A percentile compares a stretch with the other conserved stretches of the same genome.
Conservation (phyloP, 2,797 vertebrate genomes). For the Lutjanus campechanus region DNA sequence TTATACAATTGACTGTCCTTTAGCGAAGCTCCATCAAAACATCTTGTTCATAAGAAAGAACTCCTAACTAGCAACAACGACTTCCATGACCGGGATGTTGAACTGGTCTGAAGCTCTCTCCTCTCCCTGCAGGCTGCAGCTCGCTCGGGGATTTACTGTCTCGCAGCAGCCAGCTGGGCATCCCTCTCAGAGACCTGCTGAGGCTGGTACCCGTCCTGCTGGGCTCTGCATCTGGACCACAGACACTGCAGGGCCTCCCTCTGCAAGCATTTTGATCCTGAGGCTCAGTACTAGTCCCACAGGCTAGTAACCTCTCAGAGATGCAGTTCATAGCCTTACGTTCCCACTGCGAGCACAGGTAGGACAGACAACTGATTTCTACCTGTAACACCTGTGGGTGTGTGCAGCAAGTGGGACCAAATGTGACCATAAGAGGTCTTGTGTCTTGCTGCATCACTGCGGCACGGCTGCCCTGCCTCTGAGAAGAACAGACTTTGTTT, state of each 20-base stretch:
- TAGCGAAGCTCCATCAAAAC: background rate
- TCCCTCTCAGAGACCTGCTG: constrained; percentile 92
- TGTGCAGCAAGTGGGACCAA: constrained; percentile 3
- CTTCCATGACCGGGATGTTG: background rate
- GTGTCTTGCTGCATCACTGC: background rate
- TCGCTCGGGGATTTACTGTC: constrained; percentile 91
- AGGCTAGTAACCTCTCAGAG: constrained; percentile 19
- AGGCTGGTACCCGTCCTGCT: constrained; percentile 91
- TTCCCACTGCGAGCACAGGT: constrained; percentile 19
- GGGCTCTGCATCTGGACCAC: constrained; percentile 35
- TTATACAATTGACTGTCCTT: background rate
- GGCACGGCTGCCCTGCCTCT: background rate
- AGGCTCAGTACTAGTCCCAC: background rate
- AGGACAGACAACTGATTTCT: constrained; percentile 23
- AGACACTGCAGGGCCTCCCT: constrained; percentile 45
- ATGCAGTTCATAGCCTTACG: constrained; percentile 27
- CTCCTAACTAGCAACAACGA: background rate
- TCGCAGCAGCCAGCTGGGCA: constrained; percentile 87
- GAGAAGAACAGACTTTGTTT: constrained; percentile 32
- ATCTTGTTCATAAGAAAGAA: background rate
- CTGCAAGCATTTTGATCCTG: constrained; percentile 52
- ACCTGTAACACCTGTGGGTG: constrained; percentile 18
- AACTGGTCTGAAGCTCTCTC: background rate
- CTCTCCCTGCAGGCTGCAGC: constrained; percentile 84
- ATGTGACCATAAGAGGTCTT: constrained; percentile 3